Evolutionary conservation across 1,140 invertebrate species (phyloP).

Genomic region (Eurosta solidaginis): DNA sequence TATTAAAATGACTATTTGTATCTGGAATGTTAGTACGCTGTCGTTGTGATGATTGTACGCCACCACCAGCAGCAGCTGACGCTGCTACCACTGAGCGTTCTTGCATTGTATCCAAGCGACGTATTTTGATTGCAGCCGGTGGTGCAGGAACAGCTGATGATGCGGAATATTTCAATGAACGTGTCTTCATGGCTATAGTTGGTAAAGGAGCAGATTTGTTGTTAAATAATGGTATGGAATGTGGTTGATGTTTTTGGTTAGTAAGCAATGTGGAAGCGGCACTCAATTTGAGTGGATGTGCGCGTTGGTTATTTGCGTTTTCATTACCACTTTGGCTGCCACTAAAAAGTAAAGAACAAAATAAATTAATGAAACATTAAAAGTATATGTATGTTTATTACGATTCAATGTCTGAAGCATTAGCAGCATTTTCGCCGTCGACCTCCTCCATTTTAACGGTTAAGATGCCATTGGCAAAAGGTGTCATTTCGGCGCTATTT

Average conservation of each 20-base stretch:
- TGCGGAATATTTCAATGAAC: background rate
- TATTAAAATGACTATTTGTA: conserved; percentile 19
- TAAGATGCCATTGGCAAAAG: conserved; percentile 31
- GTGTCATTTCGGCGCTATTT: background rate
- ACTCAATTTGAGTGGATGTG: background rate
- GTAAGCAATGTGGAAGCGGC: conserved; percentile 6
- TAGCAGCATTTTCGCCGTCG: conserved; percentile 21
- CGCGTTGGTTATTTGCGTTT: background rate
- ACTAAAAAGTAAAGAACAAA: conserved; percentile 8
- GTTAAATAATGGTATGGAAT: background rate
- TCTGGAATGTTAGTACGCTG: background rate
- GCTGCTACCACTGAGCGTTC: background rate
- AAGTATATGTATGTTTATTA: conserved; percentile 21
- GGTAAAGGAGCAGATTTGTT: background rate
- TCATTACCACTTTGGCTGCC: conserved; percentile 20
- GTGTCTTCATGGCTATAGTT: background rate
- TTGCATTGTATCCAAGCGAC: conserved; percentile 3
- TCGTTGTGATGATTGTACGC: background rate
- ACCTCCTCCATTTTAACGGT: conserved; percentile 33
- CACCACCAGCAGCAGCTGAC: background rate
- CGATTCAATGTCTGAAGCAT: conserved; percentile 26
- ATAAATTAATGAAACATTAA: background rate
- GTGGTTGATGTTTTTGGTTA: conserved; percentile 3
- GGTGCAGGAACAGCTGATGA: background rate
- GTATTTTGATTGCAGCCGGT: conserved; percentile 9